Percentiles rank a stretch among this genome's conserved stretches.
Evolutionary conservation across 1,140 invertebrate genomes (phyloP).

Genomic region (Drosophila pandora): DNA sequence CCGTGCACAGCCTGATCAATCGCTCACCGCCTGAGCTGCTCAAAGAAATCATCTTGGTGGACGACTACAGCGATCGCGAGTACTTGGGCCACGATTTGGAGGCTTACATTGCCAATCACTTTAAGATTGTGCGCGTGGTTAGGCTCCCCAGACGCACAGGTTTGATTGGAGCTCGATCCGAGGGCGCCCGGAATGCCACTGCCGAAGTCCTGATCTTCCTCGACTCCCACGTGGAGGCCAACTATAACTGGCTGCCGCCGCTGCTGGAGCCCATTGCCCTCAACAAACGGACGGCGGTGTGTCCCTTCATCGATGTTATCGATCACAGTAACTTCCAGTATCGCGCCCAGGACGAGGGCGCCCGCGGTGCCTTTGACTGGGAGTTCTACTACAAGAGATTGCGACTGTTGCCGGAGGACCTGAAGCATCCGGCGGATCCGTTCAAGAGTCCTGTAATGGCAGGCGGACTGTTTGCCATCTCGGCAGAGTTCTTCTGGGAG

Average conservation of each 20-base stretch:
- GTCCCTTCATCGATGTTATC: slow-evolving; percentile 98
- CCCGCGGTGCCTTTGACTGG: slow-evolving; percentile 98
- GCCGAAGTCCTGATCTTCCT: slow-evolving; percentile 95
- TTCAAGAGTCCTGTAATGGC: slow-evolving; percentile 97
- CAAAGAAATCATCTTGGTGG: slow-evolving; percentile 96
- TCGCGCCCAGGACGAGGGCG: slow-evolving; percentile 96
- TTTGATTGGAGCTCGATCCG: slow-evolving; percentile 93
- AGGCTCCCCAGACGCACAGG: slow-evolving; percentile 91
- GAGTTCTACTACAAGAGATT: slow-evolving; percentile 98
- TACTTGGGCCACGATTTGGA: slow-evolving; percentile 90
- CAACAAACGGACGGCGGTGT: slow-evolving; percentile 94
- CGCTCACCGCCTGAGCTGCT: slow-evolving; percentile 92
- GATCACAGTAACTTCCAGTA: slow-evolving; percentile 97
- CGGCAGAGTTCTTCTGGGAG: slow-evolving; percentile 97
- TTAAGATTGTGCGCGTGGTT: slow-evolving; percentile 90
- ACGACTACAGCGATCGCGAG: slow-evolving; percentile 93
- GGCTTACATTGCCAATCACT: slow-evolving; percentile 89
- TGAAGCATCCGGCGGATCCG: slow-evolving; percentile 93
- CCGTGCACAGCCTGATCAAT: slow-evolving; percentile 92
- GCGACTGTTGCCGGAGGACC: slow-evolving; percentile 92
- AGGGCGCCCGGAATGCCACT: slow-evolving; percentile 92
- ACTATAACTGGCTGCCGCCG: slow-evolving; percentile 97
- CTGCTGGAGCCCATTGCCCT: slow-evolving; percentile 95
- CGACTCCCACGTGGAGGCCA: slow-evolving; percentile 97
- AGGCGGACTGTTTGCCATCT: slow-evolving; percentile 96